Evolutionary conservation across 1,140 invertebrate genomes (phyloP).

Genomic region (Phortica variegata): DNA sequence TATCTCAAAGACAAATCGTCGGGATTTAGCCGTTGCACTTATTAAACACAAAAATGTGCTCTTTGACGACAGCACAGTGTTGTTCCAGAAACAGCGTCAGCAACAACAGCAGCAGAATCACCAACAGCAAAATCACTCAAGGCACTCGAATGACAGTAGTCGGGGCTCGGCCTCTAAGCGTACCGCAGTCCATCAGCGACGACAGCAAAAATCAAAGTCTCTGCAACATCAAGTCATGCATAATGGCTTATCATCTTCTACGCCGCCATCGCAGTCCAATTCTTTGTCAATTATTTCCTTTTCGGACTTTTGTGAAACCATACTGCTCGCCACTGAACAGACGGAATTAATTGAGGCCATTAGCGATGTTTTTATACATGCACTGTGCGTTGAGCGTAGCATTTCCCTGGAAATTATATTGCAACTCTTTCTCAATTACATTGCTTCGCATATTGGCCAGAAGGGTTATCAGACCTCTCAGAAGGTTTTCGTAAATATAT

Average conservation of each 20-base stretch:
- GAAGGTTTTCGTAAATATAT: constrained; percentile 47
- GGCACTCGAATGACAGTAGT: not conserved
- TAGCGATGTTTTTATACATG: constrained; percentile 51
- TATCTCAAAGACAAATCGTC: constrained; percentile 33
- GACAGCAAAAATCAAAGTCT: constrained; percentile 12
- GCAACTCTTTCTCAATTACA: constrained; percentile 51
- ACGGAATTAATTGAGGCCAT: constrained; percentile 46
- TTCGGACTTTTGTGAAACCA: constrained; percentile 50
- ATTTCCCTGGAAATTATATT: constrained; percentile 41
- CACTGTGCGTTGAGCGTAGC: constrained; percentile 46
- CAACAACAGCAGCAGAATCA: constrained; percentile 11
- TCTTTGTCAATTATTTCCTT: constrained; percentile 37
- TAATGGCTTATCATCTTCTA: not conserved
- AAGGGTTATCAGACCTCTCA: constrained; percentile 54
- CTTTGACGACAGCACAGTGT: constrained; percentile 47
- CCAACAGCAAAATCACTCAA: no score
- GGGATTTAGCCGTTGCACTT: constrained; percentile 36
- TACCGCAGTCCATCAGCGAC: constrained; percentile 9
- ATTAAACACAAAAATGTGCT: constrained; percentile 50
- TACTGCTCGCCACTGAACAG: constrained; percentile 45
- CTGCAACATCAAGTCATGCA: constrained; percentile 1
- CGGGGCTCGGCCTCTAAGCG: constrained; percentile 10
- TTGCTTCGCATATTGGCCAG: constrained; percentile 49
- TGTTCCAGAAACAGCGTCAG: constrained; percentile 38
- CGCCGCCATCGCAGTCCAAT: constrained; percentile 11